Evolutionary conservation across 2,888 invertebrate species (phyloP), one percentile per base, ranked within the genome.

Genomic region (Archaeoteleia sp.): DNA sequence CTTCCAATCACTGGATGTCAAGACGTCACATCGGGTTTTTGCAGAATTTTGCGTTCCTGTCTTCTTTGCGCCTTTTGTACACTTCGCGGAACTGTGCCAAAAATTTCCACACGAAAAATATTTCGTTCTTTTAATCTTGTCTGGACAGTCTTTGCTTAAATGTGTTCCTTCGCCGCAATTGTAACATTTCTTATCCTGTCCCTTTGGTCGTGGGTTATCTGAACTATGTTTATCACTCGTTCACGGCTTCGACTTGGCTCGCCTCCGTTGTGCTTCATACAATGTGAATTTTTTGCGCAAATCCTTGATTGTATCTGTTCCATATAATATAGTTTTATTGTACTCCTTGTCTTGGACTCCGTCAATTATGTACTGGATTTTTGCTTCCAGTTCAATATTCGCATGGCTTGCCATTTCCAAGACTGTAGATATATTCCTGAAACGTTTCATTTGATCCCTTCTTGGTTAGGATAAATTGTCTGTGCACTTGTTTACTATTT

Each of bases 41-140:
- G n/a, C n/a, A n/a, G n/a, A n/a, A n/a, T n/a, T n/a, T n/a, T n/a
- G n/a, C n/a, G n/a, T n/a, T n/a, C n/a, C n/a, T n/a, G n/a, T n/a
- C n/a, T n/a, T n/a, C n/a, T n/a, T n/a, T n/a, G n/a, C n/a, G n/a
- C n/a, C n/a, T n/a, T n/a, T n/a, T n/a, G n/a, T n/a, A n/a, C n/a
- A n/a, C n/a, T 48, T 48, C 17, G 15, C 9, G 7, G 46, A 15
- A 1, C 30, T 15, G 20, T 58, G 58, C 7, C 48, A 40, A 14
- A 48, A 48, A 7, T 58, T 17, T 2, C n/a, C 15, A 25, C 58
- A 48, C 1, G 13, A 8, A 17, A 48, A 58, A 27, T 48, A 58
- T 42, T 58, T 58, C 1, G 23, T 1, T 1, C 57, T 46, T 42
- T 72, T 58, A 1, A 15, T 17, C 25, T 62, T 70, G 9, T 62